A percentile compares a stretch with the other conserved stretches of the same genome.
Conservation (phyloP, 2,797 vertebrate genomes). For the Ispidina picta region DNA sequence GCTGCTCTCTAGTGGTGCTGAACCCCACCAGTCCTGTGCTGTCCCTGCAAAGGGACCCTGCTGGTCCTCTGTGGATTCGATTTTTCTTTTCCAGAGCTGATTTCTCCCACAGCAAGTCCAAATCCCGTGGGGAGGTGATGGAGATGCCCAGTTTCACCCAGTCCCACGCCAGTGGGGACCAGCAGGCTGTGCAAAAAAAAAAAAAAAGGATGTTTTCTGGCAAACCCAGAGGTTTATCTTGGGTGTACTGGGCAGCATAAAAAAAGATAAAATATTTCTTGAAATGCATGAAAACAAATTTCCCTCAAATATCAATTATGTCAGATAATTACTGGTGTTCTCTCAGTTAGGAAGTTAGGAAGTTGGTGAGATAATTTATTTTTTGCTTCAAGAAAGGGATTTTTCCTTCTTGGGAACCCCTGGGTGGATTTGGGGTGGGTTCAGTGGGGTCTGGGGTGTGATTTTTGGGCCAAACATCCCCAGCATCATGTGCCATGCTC, state of each 20-base stretch:
- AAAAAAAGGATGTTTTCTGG: neutral
- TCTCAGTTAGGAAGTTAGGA: too few species aligned
- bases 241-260: neutral
- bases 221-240: neutral
- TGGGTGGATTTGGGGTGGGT: neutral
- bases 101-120: neutral
- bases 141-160: neutral
- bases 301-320: neutral
- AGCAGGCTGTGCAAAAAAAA: neutral
- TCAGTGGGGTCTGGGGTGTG: neutral
- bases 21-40: accelerated
- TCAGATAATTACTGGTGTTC: too few species aligned
- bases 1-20: conserved; percentile 35
- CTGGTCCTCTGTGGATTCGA: too few species aligned
- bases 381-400: too few species aligned
- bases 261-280: neutral
- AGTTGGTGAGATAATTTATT: too few species aligned
- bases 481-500: neutral
- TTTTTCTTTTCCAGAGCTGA: neutral
- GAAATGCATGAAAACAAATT: neutral
- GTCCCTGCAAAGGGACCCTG: neutral
- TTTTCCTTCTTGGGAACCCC: too few species aligned
- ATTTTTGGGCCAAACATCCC: neutral
- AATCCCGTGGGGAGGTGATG: neutral
- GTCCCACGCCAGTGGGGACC: neutral